Percentiles rank a stretch among this genome's conserved stretches.
Evolutionary conservation across 2,113 vertebrate genomes (phyloP).

Genomic region (Lates calcarifer): DNA sequence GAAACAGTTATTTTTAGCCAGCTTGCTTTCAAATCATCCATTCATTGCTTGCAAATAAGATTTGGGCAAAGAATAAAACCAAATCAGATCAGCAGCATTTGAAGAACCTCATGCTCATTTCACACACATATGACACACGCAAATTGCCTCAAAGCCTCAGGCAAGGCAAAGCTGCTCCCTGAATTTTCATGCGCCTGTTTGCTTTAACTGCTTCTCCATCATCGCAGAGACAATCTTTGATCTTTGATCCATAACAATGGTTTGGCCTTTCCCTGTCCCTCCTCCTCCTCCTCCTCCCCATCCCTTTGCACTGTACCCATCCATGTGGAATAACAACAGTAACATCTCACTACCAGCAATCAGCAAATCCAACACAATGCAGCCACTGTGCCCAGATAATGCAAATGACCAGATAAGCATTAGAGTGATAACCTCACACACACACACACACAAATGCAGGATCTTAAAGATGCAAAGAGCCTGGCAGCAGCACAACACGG

Average conservation of each 20-base stretch:
- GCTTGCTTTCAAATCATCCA: conserved; percentile 26
- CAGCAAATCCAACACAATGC: conserved; percentile 66
- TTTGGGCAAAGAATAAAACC: conserved; percentile 26
- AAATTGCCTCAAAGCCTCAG: conserved; percentile 42
- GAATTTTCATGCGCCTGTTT: conserved; percentile 65
- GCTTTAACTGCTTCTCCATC: conserved; percentile 58
- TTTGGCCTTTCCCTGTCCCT: conserved; percentile 55
- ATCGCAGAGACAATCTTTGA: conserved; percentile 66
- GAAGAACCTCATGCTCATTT: conserved; percentile 1
- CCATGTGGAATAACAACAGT: conserved; percentile 65
- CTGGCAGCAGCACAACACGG: conserved; percentile 40
- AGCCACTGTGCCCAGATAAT: conserved; percentile 60
- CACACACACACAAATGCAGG: conserved; percentile 21
- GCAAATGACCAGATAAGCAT: conserved; percentile 76
- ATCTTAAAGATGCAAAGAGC: conserved; percentile 52
- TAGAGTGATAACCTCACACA: conserved; percentile 61
- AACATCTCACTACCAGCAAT: conserved; percentile 66
- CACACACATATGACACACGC: conserved; percentile 5
- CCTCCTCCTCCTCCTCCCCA: conserved; percentile 22
- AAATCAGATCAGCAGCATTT: conserved; percentile 23
- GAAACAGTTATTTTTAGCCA: conserved; percentile 1
- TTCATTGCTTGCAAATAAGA: conserved; percentile 27
- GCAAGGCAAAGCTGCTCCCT: conserved; percentile 47
- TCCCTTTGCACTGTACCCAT: conserved; percentile 44
- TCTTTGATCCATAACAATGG: conserved; percentile 76